Percentiles rank a stretch among this genome's conserved stretches.
Conservation (phyloP, 2,797 vertebrate genomes). For the Chaetodon trifasciatus region DNA sequence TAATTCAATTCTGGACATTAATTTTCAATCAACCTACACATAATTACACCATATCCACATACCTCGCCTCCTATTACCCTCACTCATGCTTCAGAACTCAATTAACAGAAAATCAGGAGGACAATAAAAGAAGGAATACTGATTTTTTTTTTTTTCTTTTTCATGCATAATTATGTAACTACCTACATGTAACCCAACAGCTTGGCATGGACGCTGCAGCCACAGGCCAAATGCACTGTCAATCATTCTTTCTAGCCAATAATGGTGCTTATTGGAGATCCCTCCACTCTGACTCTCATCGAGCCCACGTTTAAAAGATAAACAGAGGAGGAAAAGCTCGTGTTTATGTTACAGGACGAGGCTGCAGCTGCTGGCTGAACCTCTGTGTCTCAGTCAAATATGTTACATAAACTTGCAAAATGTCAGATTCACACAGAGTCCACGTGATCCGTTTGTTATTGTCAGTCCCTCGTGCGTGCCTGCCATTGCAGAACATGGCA, state of each 20-base stretch:
- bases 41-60: not conserved
- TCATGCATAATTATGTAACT: constrained; percentile 73
- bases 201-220: constrained; percentile 41
- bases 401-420: constrained; percentile 84
- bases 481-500: constrained; percentile 22
- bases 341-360: constrained; percentile 56
- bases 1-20: not conserved
- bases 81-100: not conserved
- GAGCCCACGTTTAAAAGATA: constrained; percentile 35
- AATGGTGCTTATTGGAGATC: constrained; percentile 8
- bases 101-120: constrained; percentile 12
- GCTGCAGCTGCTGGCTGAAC: constrained; percentile 46
- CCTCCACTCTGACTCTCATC: constrained; percentile 11
- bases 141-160: constrained; percentile 7
- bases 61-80: not conserved
- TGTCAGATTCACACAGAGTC: constrained; percentile 59
- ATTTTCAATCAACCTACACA: not conserved
- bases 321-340: constrained; percentile 46
- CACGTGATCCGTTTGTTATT: constrained; percentile 85
- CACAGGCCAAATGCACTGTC: constrained; percentile 39
- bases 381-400: constrained; percentile 39
- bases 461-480: constrained; percentile 44
- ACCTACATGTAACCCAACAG: constrained; percentile 35
- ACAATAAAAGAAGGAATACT: constrained; percentile 32
- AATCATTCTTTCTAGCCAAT: constrained; percentile 38